Conservation (phyloP, 2,113 vertebrate species). For the Variabilichromis moorii region DNA sequence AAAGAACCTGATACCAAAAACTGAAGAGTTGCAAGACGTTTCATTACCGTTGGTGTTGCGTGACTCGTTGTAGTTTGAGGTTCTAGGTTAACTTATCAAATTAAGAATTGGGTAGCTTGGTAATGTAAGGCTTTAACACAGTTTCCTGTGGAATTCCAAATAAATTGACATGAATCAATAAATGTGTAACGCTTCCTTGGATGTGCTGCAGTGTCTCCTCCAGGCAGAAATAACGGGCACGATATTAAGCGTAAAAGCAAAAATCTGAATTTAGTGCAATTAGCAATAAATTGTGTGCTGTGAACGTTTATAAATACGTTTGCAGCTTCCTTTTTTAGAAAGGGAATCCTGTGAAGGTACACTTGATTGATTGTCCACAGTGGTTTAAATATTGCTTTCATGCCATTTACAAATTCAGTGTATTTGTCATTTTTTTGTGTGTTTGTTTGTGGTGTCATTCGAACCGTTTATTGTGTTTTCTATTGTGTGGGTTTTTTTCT, state of each 20-base stretch:
- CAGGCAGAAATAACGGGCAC: neutral
- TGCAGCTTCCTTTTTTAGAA: neutral
- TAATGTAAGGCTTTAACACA: rapidly evolving
- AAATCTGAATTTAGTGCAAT: rapidly evolving
- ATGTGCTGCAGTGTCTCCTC: rapidly evolving
- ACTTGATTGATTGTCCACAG: neutral
- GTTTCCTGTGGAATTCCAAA: neutral
- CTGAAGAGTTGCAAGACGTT: neutral
- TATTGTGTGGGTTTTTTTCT: rapidly evolving
- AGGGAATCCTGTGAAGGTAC: neutral
- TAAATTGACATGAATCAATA: neutral
- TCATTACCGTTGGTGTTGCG: rapidly evolving
- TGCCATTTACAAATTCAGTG: neutral
- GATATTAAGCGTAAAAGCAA: neutral
- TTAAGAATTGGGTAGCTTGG: rapidly evolving
- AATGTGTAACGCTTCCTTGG: neutral
- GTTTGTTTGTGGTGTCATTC: neutral
- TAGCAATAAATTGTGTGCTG: neutral
- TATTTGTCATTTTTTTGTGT: neutral
- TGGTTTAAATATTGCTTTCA: neutral
- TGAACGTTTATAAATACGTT: rapidly evolving
- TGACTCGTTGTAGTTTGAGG: rapidly evolving
- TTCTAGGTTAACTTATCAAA: rapidly evolving
- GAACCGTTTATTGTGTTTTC: rapidly evolving
- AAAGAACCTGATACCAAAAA: neutral